Percentiles rank a stretch among this genome's conserved stretches.
Evolutionary conservation across 2,113 vertebrate species (phyloP).

Genomic region (Oryzias woworae): DNA sequence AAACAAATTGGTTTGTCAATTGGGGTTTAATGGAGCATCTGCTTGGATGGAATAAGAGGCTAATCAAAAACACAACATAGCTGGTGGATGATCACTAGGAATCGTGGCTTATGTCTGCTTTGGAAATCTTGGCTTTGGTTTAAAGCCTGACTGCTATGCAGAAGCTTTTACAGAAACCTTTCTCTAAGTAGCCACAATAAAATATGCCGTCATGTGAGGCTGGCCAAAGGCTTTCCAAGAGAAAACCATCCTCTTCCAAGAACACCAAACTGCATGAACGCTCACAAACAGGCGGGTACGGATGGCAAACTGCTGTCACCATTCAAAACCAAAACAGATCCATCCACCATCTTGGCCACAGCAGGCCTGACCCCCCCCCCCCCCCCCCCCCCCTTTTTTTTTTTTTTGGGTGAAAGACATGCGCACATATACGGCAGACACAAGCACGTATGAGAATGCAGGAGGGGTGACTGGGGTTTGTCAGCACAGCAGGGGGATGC

Average conservation of each 20-base stretch:
- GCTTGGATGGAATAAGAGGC: slow-evolving; percentile 1
- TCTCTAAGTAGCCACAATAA: slow-evolving; percentile 52
- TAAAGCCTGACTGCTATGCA: slow-evolving; percentile 29
- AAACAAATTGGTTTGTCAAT: no score
- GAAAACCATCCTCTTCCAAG: slow-evolving; percentile 41
- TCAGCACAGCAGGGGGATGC: slow-evolving; percentile 61
- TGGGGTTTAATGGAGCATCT: slow-evolving; percentile 9
- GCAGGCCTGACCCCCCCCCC: no score
- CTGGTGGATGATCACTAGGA: slow-evolving; percentile 4
- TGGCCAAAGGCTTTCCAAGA: slow-evolving; percentile 49
- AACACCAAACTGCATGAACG: slow-evolving; percentile 8
- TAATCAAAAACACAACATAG: slow-evolving; percentile 1
- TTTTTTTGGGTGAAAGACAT: slow-evolving; percentile 24
- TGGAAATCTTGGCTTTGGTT: slow-evolving; percentile 36
- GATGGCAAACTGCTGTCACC: slow-evolving; percentile 50
- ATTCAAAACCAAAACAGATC: slow-evolving; percentile 66
- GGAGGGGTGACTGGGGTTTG: slow-evolving; percentile 60
- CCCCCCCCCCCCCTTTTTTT: slow-evolving; percentile 18
- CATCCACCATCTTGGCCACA: slow-evolving; percentile 62
- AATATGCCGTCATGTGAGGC: slow-evolving; percentile 41
- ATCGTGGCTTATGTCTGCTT: slow-evolving; percentile 6
- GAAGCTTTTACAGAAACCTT: slow-evolving; percentile 52
- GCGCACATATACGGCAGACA: slow-evolving; percentile 10
- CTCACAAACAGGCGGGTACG: slow-evolving; percentile 23
- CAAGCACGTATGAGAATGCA: slow-evolving; percentile 32